These are phyloP conservation scores for Epinephelus coioides DNA, from an alignment of 2,797 vertebrate genomes.

Conservation along the genomic window DNA sequence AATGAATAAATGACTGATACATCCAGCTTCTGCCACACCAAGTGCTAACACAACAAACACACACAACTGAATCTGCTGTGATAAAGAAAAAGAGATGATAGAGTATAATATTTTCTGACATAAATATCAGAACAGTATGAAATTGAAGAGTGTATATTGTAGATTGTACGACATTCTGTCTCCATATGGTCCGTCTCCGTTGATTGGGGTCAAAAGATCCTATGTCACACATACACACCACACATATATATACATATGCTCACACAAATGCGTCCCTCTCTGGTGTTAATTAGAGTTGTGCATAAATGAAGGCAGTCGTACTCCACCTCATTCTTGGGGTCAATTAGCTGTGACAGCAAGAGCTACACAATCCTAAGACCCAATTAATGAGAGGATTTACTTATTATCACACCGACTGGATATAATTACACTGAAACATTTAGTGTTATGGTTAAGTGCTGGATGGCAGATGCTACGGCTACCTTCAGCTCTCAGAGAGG, in stretches of 20 bases:
- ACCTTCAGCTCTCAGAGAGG: slow-evolving; percentile 16
- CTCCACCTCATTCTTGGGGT: slow-evolving; percentile 77
- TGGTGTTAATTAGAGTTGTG: slow-evolving; percentile 78
- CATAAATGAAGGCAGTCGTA: slow-evolving; percentile 74
- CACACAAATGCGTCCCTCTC: slow-evolving; percentile 15
- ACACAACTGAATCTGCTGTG: too few relatives aligned
- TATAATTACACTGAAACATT: slow-evolving; percentile 74
- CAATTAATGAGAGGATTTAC: slow-evolving; percentile 79
- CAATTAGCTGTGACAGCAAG: slow-evolving; percentile 78
- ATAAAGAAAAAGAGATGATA: background rate
- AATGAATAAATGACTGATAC: background rate
- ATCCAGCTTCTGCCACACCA: background rate
- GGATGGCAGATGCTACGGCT: slow-evolving; percentile 47
- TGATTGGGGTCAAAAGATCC: slow-evolving; percentile 56
- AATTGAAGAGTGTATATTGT: background rate
- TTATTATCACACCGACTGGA: slow-evolving; percentile 68
- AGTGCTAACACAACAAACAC: background rate
- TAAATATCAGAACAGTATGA: background rate
- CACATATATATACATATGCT: background rate
- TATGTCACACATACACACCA: slow-evolving; percentile 15
- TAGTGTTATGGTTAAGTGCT: slow-evolving; percentile 54
- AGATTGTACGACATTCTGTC: slow-evolving; percentile 9
- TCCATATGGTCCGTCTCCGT: slow-evolving; percentile 19
- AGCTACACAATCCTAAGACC: slow-evolving; percentile 70
- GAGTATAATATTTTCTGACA: background rate